Evolutionary conservation across 2,113 vertebrate genomes (phyloP), one percentile per base, ranked within the genome.

Genomic region (Leptosomus discolor): DNA sequence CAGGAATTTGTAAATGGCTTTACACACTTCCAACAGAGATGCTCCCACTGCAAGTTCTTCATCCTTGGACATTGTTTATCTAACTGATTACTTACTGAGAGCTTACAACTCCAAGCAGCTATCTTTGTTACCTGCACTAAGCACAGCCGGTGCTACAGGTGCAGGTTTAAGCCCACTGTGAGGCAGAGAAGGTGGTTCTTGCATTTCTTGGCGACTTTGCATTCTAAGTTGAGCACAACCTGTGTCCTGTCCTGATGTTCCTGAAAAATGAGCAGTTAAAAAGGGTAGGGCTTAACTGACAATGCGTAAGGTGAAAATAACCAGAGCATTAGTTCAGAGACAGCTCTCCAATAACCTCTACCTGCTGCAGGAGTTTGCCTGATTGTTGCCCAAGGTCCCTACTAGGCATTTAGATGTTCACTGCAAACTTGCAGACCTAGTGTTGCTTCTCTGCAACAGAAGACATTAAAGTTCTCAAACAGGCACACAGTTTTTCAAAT

Each of bases 131-230:
- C n/a, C 32, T 30, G 32, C 45, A 39, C 3, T 20, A 56, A 7
- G 6, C 5, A 36, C 18, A 60, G 12, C 14, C 23, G n/a, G n/a
- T n/a, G n/a, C n/a, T n/a, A n/a, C n/a, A n/a, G 3, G 23, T 2
- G 2, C 9, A 37, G 24, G 43, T 87, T 92, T n/a, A 69, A 60
- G 8, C 5, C 60, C 32, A 29, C 21, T 20, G 6, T 68, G 34
- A 74, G 48, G 36, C 8, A 76, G 23, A 60, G 12, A 60, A 61
- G 8, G 12, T 53, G 17, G 5, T 83, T 68, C 46, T 60, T 48
- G 34, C 0, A 0, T 58, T 41, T 67, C 53, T 41, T 16, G 36
- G 8, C 21, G 29, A 4, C 53, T 53, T 71, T 7, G 24, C 11
- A 19, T 14, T 80, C 24, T 5, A 64, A 46, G 5, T 54, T 68